These are phyloP conservation scores for Chloropsis cyanopogon DNA, from an alignment of 2,113 vertebrate genomes.

Conservation along the genomic window DNA sequence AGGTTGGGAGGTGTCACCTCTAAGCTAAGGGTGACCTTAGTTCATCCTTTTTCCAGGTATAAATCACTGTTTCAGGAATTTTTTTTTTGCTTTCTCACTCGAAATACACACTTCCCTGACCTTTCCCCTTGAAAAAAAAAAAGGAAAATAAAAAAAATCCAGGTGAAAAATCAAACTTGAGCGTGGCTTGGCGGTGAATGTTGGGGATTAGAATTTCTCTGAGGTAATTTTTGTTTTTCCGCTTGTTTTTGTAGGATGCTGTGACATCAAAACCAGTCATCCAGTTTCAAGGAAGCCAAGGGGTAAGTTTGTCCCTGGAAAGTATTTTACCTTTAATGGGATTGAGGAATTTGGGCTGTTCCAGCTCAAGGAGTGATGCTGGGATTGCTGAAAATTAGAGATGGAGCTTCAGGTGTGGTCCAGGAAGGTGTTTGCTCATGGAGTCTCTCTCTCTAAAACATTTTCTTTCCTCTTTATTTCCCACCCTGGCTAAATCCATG, in stretches of 20 bases:
- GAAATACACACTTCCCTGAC: not conserved
- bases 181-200: not conserved
- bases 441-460: not conserved
- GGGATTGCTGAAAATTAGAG: not conserved
- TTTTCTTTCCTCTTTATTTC: not conserved
- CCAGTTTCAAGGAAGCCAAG: conserved; percentile 94
- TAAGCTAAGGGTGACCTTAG: rapidly evolving
- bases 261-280: conserved; percentile 83
- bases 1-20: not conserved
- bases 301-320: conserved; percentile 81
- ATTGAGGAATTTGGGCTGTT: not conserved
- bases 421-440: not conserved
- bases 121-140: not conserved
- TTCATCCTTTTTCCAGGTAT: not conserved
- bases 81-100: not conserved
- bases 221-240: not conserved
- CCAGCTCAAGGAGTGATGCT: not conserved
- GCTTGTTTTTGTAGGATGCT: conserved; percentile 74
- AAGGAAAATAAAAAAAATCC: not conserved
- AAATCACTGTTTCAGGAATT: not conserved
- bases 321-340: not conserved
- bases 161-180: not conserved
- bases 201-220: not conserved
- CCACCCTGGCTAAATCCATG: not conserved
- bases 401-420: not conserved